These are phyloP conservation scores for Mandrillus leucophaeus DNA, from an alignment of 2,113 vertebrate species.

Conservation along the genomic window DNA sequence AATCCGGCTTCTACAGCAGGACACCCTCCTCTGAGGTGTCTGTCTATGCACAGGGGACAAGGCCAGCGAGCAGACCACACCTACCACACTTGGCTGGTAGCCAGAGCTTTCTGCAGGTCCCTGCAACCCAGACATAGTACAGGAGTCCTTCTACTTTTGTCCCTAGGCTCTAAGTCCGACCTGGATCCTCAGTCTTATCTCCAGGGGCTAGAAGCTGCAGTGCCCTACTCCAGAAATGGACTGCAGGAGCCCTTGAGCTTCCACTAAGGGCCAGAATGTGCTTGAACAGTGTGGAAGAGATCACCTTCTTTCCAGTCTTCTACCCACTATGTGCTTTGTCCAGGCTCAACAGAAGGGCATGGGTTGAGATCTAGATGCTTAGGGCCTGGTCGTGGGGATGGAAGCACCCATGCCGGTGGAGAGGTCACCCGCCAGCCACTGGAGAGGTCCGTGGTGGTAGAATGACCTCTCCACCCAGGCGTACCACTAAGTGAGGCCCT, in stretches of 20 bases:
- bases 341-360: neutral
- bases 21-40: neutral
- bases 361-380: neutral
- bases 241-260: neutral
- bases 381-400: neutral
- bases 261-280: neutral
- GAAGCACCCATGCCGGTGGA: neutral
- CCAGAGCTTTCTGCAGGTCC: neutral
- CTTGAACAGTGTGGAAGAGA: neutral
- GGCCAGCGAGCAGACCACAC: neutral
- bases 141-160: neutral
- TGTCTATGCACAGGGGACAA: neutral
- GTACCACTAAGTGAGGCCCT: neutral
- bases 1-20: neutral
- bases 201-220: neutral
- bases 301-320: neutral
- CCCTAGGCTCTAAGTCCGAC: neutral
- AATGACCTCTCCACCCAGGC: neutral
- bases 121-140: neutral
- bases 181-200: neutral
- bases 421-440: neutral
- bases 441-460: neutral
- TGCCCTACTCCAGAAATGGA: neutral
- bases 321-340: neutral
- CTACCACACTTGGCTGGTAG: neutral